Base-by-base conservation (phyloP, 2,888 invertebrate species). In the Malthinus flaveolus region DNA sequence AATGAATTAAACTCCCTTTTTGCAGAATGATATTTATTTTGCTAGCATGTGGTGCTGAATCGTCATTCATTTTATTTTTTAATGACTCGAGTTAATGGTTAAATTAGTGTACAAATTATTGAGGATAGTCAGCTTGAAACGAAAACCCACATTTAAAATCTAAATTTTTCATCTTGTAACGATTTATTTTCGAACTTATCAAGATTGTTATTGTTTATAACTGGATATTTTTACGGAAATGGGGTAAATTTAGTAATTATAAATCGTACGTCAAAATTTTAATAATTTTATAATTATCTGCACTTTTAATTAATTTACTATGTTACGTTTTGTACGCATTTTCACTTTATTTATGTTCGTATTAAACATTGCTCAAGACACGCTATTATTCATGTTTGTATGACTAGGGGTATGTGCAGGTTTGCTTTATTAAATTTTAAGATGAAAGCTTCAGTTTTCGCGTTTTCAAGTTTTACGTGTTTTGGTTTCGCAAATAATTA, bases 41-140 rank as follows among this genome's bases (percentile, higher is more conserved):
- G 49, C 52, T 49, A 51, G 54, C 60, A 60, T 60, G 51, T 60
- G 60, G 60, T 52, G 56, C 56, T 56, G 60, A 60, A 56, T 48
- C 56, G 53, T 53, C 60, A 60, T 60, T 56, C 56, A 60, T 60
- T 60, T 60, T 60, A 60, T 62, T 62, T 62, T 59, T 58, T 62
- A 58, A 58, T 58, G 62, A 46, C 50, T 50, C 47, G 39, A 54
- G 53, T 59, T 62, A 62, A 62, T 62, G 62, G 51, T 55, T 58
- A 59, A 62, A 62, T 59, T 62, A 62, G 55, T 59, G 59, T 53
- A 56, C 55, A 56, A 58, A 62, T 59, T 62, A 62, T 59, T 51
- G 60, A 56, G 47, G 51, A 47, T 56, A 51, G 55, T 55, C 59
- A 48, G 55, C 55, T 49, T 45, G 51, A 46, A 50, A 56, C 49